Evolutionary conservation across 2,888 invertebrate genomes (phyloP), one percentile per base, ranked within the genome.

Genomic region (Gonocerus acuteangulatus): DNA sequence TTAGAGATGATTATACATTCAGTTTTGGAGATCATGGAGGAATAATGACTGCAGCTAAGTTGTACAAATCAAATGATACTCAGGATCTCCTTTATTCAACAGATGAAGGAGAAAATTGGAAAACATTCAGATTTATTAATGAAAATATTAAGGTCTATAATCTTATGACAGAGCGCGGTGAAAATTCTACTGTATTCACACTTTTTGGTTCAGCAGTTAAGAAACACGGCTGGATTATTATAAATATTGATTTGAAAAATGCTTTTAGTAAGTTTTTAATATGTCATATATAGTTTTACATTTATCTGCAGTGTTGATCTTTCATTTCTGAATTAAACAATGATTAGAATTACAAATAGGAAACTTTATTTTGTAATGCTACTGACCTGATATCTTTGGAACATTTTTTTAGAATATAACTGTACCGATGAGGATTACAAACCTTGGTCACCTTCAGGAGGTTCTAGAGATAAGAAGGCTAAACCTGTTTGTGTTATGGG

Each of bases 11-110:
- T 70, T 88, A 88, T 71, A 86, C 89, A 74, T 91, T 89, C 74
- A 87, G 89, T 71, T 86, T 91, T 76, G 94, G 92, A 2, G 94
- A 95, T 75, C 91, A 93, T 71, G 94, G 94, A 0, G 93, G 92
- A 18, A 79, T 94, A 1, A 73, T 94, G 22, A 86, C 92, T 0
- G 92, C 93, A 0, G 89, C 91, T 0, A 86, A 86, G 70, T 88
- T 87, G 71, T 89, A 84, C 74, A 87, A 86, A 72, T 79, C 81
- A 0, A 79, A 83, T 57, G 86, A 87, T 72, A 92, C 92, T 0
- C 80, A 85, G 66, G 82, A 86, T 69, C 80, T 95, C 56, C 74
- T 86, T 67, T 94, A 91, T 73, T 93, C 94, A 0, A 85, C 84
- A 0, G 87, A 94, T 72, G 90, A 92, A 73, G 93, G 93, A 32